These are phyloP conservation scores for Drosophila nigrodunni DNA, from an alignment of 1,140 invertebrate genomes.

Conservation along the genomic window DNA sequence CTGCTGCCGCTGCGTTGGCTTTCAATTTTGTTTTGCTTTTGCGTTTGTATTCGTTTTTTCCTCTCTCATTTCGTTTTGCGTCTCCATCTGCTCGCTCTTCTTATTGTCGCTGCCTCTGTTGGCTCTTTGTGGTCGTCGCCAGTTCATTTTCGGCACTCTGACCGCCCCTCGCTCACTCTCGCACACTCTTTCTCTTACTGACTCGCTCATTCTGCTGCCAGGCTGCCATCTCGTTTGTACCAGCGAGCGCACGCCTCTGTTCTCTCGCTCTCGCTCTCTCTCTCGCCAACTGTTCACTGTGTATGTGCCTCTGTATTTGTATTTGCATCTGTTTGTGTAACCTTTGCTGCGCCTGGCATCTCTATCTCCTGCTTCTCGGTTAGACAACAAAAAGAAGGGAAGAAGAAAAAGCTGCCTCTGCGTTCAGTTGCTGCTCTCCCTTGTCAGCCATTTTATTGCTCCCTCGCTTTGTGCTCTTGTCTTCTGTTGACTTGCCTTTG, in stretches of 20 bases:
- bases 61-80: constrained; percentile 5
- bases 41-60: constrained; percentile 26
- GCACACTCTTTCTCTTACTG: constrained; percentile 20
- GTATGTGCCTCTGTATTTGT: constrained; percentile 3
- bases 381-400: constrained; percentile 51
- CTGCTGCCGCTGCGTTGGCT: constrained; percentile 20
- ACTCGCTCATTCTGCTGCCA: constrained; percentile 11
- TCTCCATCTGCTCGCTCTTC: neutral
- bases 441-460: constrained; percentile 73
- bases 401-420: constrained; percentile 59
- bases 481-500: neutral
- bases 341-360: constrained; percentile 61
- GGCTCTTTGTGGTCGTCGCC: constrained; percentile 56
- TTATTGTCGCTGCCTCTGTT: constrained; percentile 44
- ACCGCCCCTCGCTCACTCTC: constrained; percentile 25
- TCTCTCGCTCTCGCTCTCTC: constrained; percentile 14
- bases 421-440: constrained; percentile 29
- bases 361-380: constrained; percentile 63
- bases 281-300: constrained; percentile 16
- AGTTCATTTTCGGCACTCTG: constrained; percentile 46
- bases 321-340: constrained; percentile 23
- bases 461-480: constrained; percentile 53
- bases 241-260: constrained; percentile 42
- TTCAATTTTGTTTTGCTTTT: constrained; percentile 43
- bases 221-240: constrained; percentile 48